Percentiles rank a stretch among this genome's conserved stretches.
These are phyloP conservation scores for Chiloscyllium punctatum DNA, from an alignment of 2,797 vertebrate species.

Conservation along the genomic window DNA sequence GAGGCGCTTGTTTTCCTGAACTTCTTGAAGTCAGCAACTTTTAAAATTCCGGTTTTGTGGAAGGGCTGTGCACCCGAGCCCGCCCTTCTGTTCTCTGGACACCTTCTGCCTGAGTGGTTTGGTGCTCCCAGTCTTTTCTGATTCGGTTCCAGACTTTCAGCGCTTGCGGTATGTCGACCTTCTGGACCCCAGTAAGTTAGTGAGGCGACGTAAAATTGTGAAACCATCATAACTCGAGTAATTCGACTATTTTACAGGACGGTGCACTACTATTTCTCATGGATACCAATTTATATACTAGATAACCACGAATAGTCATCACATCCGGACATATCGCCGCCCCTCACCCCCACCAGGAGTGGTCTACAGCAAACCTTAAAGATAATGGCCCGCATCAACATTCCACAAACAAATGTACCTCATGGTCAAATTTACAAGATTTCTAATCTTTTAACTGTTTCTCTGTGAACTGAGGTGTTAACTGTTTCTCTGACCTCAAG, in stretches of 20 bases:
- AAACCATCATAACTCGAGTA: not conserved
- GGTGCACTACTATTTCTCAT: not conserved
- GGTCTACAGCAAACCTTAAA: not conserved
- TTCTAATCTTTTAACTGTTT: too few species aligned
- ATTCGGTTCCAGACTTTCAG: not conserved
- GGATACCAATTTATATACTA: not conserved
- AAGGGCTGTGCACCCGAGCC: not conserved
- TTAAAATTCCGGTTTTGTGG: not conserved
- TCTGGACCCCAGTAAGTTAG: not conserved
- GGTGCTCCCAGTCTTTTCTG: not conserved
- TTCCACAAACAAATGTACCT: not conserved
- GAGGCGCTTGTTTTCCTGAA: not conserved
- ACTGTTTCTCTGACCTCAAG: too few species aligned
- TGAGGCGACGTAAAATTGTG: not conserved
- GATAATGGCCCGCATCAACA: not conserved
- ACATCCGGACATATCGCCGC: not conserved
- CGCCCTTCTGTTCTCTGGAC: not conserved
- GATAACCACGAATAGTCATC: not conserved
- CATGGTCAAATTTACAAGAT: not conserved
- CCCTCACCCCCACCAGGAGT: too few species aligned
- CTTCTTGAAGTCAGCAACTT: not conserved
- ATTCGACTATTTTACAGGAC: not conserved
- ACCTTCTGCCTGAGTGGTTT: not conserved
- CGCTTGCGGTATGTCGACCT: not conserved
- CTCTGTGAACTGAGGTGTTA: too few species aligned